Evolutionary conservation across 2,888 invertebrate genomes (phyloP), one percentile per base, ranked within the genome.

Genomic region (Cactoblastis cactorum): DNA sequence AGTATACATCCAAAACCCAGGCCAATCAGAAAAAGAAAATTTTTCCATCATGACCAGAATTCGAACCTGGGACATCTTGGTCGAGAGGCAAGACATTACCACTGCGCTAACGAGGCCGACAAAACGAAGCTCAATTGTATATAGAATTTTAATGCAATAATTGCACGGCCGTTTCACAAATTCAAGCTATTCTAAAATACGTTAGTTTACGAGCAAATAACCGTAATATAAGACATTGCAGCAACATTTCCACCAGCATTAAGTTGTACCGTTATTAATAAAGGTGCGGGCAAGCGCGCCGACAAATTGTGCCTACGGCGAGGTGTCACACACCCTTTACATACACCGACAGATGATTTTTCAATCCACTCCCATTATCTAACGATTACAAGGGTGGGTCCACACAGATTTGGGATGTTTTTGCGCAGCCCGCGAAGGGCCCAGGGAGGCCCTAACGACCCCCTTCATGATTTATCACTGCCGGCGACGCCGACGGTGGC

Each of bases 351-450:
- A 77, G 80, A 86, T 83, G 81, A 84, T 86, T 86, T 87, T 86
- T 87, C 85, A 85, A 85, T 86, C 81, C 78, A 66, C 69, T 63
- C 67, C 81, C 83, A 86, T 86, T 86, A 86, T 86, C 83, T 80
- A 77, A 74, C 80, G 83, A 87, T 87, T 86, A 86, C 83, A 82
- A 81, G 85, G 87, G 86, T 81, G 81, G 80, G 74, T 74, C 80
- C 78, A 78, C 83, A 83, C 81, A 77, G 77, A 79, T 80, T 75
- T 70, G 78, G 80, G 78, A 76, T 78, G 83, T 84, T 87, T 75
- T 77, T 77, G 73, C 69, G 67, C 63, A 62, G 67, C 65, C 65
- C 67, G 65, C 65, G 62, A 62, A 61, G 58, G 67, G 67, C 63
- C 72, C 73, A 72, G 74, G 67, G 71, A 63, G 73, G 70, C 65